phyloP scores from a whole-genome alignment of 2,113 vertebrate genomes.

The Indicator maculatus region DNA sequence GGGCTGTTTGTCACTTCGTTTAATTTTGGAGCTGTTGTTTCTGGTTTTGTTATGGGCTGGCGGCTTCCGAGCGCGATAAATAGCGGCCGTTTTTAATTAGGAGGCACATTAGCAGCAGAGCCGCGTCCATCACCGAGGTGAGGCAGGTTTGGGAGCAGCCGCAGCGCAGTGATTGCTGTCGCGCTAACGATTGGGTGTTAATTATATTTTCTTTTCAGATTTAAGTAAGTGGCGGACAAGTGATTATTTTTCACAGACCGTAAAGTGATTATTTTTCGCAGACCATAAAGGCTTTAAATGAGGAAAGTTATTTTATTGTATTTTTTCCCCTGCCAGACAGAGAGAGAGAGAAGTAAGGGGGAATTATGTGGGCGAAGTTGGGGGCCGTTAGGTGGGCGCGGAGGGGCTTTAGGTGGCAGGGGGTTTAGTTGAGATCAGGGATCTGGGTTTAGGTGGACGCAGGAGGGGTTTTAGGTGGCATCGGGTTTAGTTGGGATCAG shows the following conservation, averaged over 20 bases:
- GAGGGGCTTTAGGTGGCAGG: no score
- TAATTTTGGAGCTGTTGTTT: background rate
- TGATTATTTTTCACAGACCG: background rate
- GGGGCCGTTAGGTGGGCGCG: no score
- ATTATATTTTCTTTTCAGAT: background rate
- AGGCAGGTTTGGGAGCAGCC: background rate
- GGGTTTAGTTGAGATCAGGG: no score
- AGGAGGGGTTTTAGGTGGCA: no score
- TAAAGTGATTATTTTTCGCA: background rate
- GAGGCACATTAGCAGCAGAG: background rate
- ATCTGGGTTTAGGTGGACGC: no score
- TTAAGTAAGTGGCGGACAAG: background rate
- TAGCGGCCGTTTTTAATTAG: background rate
- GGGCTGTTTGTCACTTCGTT: background rate
- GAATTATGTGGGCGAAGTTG: background rate
- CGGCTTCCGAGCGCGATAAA: background rate
- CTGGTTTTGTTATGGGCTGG: no score
- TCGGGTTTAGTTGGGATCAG: no score
- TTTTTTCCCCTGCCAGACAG: background rate
- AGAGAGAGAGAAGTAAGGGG: no score
- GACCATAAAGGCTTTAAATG: background rate
- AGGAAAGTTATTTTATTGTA: background rate
- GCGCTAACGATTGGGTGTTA: rapidly evolving
- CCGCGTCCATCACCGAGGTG: rapidly evolving
- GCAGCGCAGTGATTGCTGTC: rapidly evolving